Base-by-base conservation (phyloP, 2,113 vertebrate species). In the Ctenomys sociabilis region DNA sequence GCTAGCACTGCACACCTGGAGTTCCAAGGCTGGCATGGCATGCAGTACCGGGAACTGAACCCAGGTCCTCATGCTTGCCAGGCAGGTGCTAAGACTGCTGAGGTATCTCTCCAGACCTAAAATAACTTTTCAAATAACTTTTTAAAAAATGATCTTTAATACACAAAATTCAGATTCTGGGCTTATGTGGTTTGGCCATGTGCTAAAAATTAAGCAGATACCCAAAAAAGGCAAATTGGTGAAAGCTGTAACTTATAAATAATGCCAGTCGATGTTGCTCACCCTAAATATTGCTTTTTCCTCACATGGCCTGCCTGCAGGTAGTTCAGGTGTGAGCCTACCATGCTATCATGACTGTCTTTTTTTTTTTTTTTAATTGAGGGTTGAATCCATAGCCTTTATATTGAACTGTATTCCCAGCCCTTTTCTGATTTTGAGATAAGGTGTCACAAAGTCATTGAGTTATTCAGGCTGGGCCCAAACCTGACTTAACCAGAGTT, bases 181-280 rank as follows among this genome's bases (percentile, higher is more conserved):
- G 37, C 10, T 93, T 91, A 72, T 0, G n/a, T 90, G 14, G 64
- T 95, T 90, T 94, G 59, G 1, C 59, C 61, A 40, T 75, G 10
- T 93, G 49, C 84, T 90, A 88, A 90, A 94, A 85, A 78, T 94
- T 90, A 93, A 95, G 64, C 54, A 88, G 90, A 72, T 93, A 70
- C 8, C 68, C 57, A 85, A 52, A 40, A 95, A 88, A 96, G 68
- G 30, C 75, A 87, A 81, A 13, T 77, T 93, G 16, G 13, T 92
- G 32, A 88, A 73, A 16, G 4, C 32, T 91, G 3, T 91, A 75
- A 68, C 68, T 96, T 92, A 32, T 24, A 59, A 92, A 88, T n/a
- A 92, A 82, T 77, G 30, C 37, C 49, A 93, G 35, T 32, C 40
- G 85, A 3, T 88, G 37, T 63, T 28, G 3, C 11, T 72, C 43